Evolutionary conservation across 2,888 invertebrate species (phyloP).

Genomic region (Therioaphis trifolii): DNA sequence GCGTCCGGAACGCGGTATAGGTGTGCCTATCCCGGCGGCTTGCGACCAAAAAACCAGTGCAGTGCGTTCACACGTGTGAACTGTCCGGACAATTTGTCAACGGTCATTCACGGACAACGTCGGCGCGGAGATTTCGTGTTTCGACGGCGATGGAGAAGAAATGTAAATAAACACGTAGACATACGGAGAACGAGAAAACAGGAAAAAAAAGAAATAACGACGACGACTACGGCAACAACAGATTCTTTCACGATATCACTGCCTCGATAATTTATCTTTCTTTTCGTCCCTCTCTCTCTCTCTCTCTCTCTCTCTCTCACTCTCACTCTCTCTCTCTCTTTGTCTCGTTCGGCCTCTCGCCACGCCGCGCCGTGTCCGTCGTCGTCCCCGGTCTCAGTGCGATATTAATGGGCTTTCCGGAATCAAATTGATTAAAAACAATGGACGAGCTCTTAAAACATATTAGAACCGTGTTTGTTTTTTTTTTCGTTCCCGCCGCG

Average conservation of each 20-base stretch:
- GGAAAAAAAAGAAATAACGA: slow-evolving; percentile 17
- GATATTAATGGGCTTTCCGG: slow-evolving; percentile 53
- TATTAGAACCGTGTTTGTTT: slow-evolving; percentile 14
- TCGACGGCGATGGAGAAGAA: too few species aligned
- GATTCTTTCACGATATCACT: slow-evolving; percentile 40
- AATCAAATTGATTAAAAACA: slow-evolving; percentile 57
- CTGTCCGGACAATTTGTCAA: slow-evolving; percentile 50
- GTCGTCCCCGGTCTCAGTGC: slow-evolving; percentile 20
- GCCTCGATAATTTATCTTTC: slow-evolving; percentile 40
- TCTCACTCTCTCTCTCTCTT: too few species aligned
- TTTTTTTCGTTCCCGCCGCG: neutral
- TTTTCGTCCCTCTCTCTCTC: too few species aligned
- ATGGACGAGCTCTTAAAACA: slow-evolving; percentile 27
- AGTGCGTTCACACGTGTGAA: slow-evolving; percentile 4
- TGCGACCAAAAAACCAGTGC: neutral
- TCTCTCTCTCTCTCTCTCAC: neutral
- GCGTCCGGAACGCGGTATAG: neutral
- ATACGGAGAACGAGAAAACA: neutral
- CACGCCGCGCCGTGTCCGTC: too few species aligned
- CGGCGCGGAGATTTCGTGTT: slow-evolving; percentile 31
- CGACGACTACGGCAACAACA: slow-evolving; percentile 40
- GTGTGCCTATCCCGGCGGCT: neutral
- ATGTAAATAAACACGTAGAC: too few species aligned
- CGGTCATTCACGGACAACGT: slow-evolving; percentile 3
- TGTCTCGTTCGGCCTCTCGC: too few species aligned